A percentile compares a stretch with the other conserved stretches of the same genome.
phyloP scores from a whole-genome alignment of 2,797 vertebrate genomes.

The Micromesistius poutassou region DNA sequence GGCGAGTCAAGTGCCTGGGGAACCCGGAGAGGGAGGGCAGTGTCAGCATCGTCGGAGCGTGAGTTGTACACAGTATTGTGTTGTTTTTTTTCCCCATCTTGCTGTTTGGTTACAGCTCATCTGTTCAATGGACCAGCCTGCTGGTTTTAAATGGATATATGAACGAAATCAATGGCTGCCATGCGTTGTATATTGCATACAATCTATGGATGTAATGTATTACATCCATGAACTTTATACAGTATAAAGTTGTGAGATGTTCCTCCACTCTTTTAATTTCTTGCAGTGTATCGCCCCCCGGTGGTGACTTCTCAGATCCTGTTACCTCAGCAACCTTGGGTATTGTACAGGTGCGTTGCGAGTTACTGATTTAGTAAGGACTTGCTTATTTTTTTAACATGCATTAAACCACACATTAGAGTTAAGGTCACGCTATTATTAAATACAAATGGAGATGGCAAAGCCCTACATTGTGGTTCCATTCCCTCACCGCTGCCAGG shows the following conservation, averaged over 20 bases:
- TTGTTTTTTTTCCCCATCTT: background rate
- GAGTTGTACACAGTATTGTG: slow-evolving; percentile 60
- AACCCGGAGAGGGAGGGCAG: slow-evolving; percentile 97
- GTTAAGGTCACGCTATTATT: background rate
- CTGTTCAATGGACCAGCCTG: too few species aligned
- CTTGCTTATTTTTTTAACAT: background rate
- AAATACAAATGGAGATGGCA: background rate
- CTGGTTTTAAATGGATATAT: too few species aligned
- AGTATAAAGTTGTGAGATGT: background rate
- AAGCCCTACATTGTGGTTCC: background rate
- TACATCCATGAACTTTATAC: background rate
- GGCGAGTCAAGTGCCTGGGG: slow-evolving; percentile 93
- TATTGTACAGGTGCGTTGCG: slow-evolving; percentile 87
- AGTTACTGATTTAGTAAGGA: background rate
- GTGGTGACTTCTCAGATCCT: slow-evolving; percentile 98
- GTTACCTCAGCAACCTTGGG: slow-evolving; percentile 97
- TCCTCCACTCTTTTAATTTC: background rate
- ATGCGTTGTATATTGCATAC: background rate
- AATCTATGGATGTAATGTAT: background rate
- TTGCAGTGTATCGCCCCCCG: slow-evolving; percentile 93
- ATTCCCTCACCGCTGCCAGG: slow-evolving; percentile 58
- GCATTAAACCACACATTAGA: background rate
- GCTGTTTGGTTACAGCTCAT: background rate
- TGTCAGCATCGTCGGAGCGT: slow-evolving; percentile 98
- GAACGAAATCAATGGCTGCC: background rate